Percentiles rank a stretch among this genome's conserved stretches.
Conservation (phyloP, 2,888 invertebrate genomes). For the Acronicta alni region DNA sequence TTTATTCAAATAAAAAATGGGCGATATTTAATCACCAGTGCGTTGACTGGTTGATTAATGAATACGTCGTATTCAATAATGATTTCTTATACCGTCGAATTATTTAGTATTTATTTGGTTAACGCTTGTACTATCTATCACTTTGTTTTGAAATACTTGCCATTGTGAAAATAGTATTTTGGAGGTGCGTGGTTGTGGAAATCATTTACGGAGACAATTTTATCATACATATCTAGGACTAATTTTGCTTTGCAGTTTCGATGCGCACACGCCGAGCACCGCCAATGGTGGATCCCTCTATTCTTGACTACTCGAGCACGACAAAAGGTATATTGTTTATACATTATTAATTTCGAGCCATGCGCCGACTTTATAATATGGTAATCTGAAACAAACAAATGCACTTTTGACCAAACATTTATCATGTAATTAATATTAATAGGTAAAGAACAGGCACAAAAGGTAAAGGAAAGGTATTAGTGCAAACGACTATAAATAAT, state of each 20-base stretch:
- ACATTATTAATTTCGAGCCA: slow-evolving; percentile 31
- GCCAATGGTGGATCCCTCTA: slow-evolving; percentile 33
- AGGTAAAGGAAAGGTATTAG: too few relatives aligned
- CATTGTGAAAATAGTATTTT: slow-evolving; percentile 25
- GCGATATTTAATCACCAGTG: too few relatives aligned
- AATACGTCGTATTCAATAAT: too few relatives aligned
- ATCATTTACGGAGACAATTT: slow-evolving; percentile 18
- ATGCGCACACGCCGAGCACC: slow-evolving; percentile 34
- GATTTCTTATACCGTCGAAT: too few relatives aligned
- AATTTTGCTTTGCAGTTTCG: slow-evolving; percentile 37
- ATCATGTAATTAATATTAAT: too few relatives aligned
- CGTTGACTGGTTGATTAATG: too few relatives aligned
- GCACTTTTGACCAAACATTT: background rate
- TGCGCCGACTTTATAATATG: slow-evolving; percentile 17
- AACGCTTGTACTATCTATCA: slow-evolving; percentile 9
- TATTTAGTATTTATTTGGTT: too few relatives aligned
- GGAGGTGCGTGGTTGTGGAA: slow-evolving; percentile 33
- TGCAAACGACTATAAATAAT: too few relatives aligned
- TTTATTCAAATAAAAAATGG: too few relatives aligned
- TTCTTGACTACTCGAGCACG: slow-evolving; percentile 17
- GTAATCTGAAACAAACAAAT: slow-evolving; percentile 22
- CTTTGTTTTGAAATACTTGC: slow-evolving; percentile 34
- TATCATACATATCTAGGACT: slow-evolving; percentile 9
- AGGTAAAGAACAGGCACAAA: too few relatives aligned
- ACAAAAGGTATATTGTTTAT: slow-evolving; percentile 28